Evolutionary conservation across 2,888 invertebrate species (phyloP).

Genomic region (Zootermopsis nevadensis): DNA sequence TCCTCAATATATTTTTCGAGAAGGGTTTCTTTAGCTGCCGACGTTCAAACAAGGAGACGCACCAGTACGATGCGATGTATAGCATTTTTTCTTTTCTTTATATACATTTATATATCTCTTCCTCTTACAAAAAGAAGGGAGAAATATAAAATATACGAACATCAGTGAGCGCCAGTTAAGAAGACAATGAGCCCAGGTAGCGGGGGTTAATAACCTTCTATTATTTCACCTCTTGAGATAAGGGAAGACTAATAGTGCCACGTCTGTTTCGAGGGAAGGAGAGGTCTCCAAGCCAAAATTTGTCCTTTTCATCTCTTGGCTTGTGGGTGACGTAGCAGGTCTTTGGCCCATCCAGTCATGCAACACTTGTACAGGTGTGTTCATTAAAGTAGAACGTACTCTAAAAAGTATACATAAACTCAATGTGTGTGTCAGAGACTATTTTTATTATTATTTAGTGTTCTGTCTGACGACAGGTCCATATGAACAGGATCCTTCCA

Average conservation of each 20-base stretch:
- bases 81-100: background rate
- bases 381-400: too few species aligned
- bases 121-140: background rate
- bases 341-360: background rate
- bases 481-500: too few species aligned
- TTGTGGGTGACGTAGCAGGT: background rate
- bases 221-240: slow-evolving; percentile 17
- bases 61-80: background rate
- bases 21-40: background rate
- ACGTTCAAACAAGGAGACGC: slow-evolving; percentile 20
- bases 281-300: background rate
- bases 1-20: background rate
- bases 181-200: slow-evolving; percentile 30
- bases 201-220: slow-evolving; percentile 28
- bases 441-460: too few species aligned
- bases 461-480: too few species aligned
- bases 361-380: background rate
- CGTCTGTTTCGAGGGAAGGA: background rate
- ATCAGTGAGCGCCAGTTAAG: slow-evolving; percentile 3
- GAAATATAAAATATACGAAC: slow-evolving; percentile 13
- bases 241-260: slow-evolving; percentile 1
- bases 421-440: too few species aligned
- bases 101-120: background rate
- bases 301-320: slow-evolving; percentile 8
- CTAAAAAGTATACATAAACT: too few species aligned